These are phyloP conservation scores for Rhysida immarginata DNA, from an alignment of 1,140 invertebrate genomes.

Conservation along the genomic window DNA sequence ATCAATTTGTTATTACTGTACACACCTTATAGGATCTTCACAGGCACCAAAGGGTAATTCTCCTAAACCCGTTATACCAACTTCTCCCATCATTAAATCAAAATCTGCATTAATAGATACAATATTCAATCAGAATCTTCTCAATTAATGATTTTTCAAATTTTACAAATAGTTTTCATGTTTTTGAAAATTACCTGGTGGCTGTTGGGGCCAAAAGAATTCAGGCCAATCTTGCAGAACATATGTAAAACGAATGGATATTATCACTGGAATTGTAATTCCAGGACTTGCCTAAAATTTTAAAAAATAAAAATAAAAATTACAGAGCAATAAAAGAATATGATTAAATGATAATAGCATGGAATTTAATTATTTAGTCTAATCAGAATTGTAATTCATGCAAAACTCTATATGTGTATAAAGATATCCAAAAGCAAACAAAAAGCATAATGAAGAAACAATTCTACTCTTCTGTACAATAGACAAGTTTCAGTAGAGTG, in stretches of 20 bases:
- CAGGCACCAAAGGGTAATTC: constrained; percentile 68
- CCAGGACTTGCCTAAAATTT: constrained; percentile 8
- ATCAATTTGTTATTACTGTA: too few species aligned
- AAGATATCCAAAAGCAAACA: too few species aligned
- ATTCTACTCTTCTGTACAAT: too few species aligned
- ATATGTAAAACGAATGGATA: constrained; percentile 71
- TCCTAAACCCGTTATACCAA: constrained; percentile 37
- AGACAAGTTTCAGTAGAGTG: too few species aligned
- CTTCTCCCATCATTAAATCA: constrained; percentile 46
- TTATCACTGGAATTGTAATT: constrained; percentile 37
- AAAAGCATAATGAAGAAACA: too few species aligned
- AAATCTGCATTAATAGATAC: constrained; percentile 34
- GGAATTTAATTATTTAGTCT: too few species aligned
- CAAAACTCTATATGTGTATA: too few species aligned
- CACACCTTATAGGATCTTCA: constrained; percentile 54
- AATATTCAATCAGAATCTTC: background rate
- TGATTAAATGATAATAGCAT: background rate
- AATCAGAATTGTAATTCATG: too few species aligned
- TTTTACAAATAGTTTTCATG: background rate
- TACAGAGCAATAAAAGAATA: background rate
- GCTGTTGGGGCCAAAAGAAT: constrained; percentile 48
- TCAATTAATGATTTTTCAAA: background rate
- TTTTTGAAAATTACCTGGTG: constrained; percentile 29
- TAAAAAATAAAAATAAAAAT: background rate
- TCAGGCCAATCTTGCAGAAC: constrained; percentile 50